Percentiles rank a stretch among this genome's conserved stretches.
phyloP scores from a whole-genome alignment of 2,797 vertebrate species.

The Etheostoma perlongum region DNA sequence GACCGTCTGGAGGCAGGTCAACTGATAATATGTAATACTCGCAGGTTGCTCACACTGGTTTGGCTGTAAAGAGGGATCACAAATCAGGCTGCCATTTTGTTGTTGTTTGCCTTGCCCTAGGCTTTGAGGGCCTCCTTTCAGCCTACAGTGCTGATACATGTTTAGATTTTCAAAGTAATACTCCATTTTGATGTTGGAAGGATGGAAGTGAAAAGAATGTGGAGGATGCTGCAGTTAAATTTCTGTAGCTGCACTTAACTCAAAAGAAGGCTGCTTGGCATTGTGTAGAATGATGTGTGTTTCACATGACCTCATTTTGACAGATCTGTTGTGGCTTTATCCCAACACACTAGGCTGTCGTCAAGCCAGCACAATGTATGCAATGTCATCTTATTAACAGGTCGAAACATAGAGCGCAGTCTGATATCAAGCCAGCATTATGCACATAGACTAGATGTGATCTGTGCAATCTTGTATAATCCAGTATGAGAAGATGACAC shows the following conservation, averaged over 20 bases:
- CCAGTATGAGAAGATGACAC: neutral
- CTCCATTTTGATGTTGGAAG: neutral
- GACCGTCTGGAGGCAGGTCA: slow-evolving; percentile 39
- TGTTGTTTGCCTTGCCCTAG: slow-evolving; percentile 20
- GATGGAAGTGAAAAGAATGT: neutral
- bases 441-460: neutral
- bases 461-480: neutral
- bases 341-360: neutral
- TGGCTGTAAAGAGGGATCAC: slow-evolving; percentile 33
- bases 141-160: slow-evolving; percentile 5
- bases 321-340: slow-evolving; percentile 6
- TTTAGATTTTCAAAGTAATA: neutral
- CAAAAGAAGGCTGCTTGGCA: no score
- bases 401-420: neutral
- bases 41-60: slow-evolving; percentile 35
- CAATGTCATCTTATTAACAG: neutral
- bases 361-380: neutral
- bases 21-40: slow-evolving; percentile 30
- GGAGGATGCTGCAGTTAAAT: neutral
- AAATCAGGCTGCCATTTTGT: slow-evolving; percentile 51
- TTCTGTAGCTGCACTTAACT: neutral
- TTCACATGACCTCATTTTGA: neutral
- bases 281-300: neutral
- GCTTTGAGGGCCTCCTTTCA: slow-evolving; percentile 25
- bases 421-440: neutral